phyloP scores from a whole-genome alignment of 2,797 vertebrate species.

The Acanthopagrus latus region DNA sequence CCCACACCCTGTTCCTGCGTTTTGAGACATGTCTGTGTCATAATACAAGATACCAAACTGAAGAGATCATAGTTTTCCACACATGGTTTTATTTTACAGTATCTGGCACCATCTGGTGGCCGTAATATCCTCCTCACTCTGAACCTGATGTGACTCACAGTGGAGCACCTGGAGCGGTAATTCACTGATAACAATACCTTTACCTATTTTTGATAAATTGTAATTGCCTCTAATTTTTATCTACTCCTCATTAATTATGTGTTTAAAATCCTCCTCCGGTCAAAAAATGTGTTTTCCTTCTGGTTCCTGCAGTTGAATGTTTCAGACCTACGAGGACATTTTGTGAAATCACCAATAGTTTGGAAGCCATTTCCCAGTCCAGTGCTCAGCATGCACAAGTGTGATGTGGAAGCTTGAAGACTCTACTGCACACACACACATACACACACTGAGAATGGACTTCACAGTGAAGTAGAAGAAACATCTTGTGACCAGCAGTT shows the following conservation, averaged over 20 bases:
- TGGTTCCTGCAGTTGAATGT: no score
- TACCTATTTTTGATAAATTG: neutral
- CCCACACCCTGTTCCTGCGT: constrained; percentile 54
- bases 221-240: neutral
- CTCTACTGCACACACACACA: no score
- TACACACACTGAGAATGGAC: no score
- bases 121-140: neutral
- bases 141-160: neutral
- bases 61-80: constrained; percentile 29
- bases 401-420: no score
- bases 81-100: constrained; percentile 44
- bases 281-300: no score
- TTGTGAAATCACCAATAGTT: no score
- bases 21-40: constrained; percentile 40
- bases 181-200: neutral
- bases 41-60: neutral
- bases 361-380: no score
- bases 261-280: neutral
- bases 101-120: constrained; percentile 82
- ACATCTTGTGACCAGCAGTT: no score
- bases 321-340: no score
- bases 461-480: no score
- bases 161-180: neutral
- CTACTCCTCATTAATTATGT: neutral
- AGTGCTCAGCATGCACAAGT: no score